Conservation (phyloP, 2,113 vertebrate species). For the Erythrocebus patas region DNA sequence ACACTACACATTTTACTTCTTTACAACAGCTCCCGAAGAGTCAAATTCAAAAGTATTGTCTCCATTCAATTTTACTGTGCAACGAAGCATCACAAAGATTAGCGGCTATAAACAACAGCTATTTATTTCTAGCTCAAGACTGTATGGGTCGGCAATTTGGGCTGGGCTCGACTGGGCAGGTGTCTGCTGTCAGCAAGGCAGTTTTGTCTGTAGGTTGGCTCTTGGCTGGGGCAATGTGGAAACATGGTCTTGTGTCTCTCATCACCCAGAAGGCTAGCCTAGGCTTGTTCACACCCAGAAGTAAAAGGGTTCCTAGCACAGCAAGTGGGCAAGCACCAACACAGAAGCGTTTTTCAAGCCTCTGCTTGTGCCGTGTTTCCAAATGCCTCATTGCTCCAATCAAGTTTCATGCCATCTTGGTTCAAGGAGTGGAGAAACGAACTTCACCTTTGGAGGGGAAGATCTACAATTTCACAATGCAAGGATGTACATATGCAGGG, state of each 20-base stretch:
- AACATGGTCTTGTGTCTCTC: accelerated
- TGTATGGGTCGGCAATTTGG: background rate
- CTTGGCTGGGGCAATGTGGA: background rate
- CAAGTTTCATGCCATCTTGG: accelerated
- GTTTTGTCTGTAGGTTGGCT: background rate
- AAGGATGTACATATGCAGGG: accelerated
- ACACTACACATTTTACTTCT: accelerated
- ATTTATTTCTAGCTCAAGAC: background rate
- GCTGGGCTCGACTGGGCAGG: background rate
- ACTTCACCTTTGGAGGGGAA: too few relatives aligned
- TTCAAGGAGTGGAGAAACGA: accelerated
- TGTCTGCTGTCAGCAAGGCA: background rate
- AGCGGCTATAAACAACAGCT: background rate
- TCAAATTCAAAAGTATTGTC: accelerated
- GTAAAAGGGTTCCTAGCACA: background rate
- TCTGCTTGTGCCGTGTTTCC: background rate
- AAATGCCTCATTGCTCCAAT: too few relatives aligned
- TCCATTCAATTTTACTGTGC: background rate
- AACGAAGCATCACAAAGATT: background rate
- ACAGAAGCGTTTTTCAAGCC: background rate
- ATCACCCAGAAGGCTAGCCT: background rate
- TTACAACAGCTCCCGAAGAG: background rate
- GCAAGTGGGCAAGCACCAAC: accelerated
- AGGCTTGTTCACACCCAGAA: background rate
- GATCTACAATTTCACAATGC: too few relatives aligned